Conservation (phyloP, 2,113 vertebrate species). For the Pygoscelis adeliae region DNA sequence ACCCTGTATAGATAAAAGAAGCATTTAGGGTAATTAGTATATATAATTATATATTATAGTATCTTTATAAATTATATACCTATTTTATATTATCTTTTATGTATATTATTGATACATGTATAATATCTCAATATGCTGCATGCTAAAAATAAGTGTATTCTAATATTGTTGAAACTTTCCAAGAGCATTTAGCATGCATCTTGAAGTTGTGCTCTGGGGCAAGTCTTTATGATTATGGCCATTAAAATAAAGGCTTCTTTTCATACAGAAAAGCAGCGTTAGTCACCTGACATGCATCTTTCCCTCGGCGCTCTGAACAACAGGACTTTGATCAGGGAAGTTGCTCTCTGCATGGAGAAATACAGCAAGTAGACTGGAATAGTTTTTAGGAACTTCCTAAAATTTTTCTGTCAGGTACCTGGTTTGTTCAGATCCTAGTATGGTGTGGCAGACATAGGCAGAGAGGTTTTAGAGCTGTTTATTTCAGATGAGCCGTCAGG, state of each 20-base stretch:
- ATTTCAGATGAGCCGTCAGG: not conserved
- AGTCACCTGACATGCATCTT: not conserved
- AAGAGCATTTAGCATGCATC: not conserved
- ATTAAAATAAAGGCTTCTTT: not conserved
- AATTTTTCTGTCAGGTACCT: not conserved
- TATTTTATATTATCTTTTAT: not conserved
- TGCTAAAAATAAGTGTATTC: not conserved
- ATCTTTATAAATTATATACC: not conserved
- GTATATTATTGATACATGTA: not conserved
- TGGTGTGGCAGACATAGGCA: fast-evolving
- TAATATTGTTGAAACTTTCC: not conserved
- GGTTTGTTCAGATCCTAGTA: not conserved
- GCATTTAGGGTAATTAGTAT: not conserved
- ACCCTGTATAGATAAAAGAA: not conserved
- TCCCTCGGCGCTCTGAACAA: fast-evolving
- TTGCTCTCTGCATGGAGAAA: not conserved
- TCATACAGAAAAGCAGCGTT: not conserved
- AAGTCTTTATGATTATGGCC: not conserved
- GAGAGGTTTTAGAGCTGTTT: not conserved
- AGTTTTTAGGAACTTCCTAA: not conserved
- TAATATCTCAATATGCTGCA: not conserved
- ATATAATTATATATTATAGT: not conserved
- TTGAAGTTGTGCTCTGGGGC: not conserved
- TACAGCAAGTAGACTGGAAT: not conserved
- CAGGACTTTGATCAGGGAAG: not conserved